Base-by-base conservation (phyloP, 2,888 invertebrate genomes). In the Oscheius sp. region DNA sequence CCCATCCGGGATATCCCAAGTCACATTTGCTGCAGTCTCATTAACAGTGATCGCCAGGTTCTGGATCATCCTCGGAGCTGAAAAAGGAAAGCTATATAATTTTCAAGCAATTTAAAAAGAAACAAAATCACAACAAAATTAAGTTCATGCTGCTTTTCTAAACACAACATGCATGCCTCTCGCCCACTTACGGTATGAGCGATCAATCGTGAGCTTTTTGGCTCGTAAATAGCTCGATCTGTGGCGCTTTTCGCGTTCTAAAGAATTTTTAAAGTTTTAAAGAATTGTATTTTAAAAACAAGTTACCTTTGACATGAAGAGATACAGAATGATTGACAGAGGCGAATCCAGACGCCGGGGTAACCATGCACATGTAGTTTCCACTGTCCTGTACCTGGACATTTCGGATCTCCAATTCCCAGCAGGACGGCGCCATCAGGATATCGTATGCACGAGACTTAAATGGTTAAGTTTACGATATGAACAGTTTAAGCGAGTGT, bases 11-110 rank as follows among this genome's bases (percentile, higher is more conserved):
- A 84, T 70, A 48, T 81, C 85, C 88, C 88, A 88, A 5, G 78
- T 81, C 1, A 88, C 74, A 13, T 76, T 70, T 2, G 86, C 87
- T 50, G 78, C 77, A 21, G 83, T 84, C 65, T 85, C 81, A 35
- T 81, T 84, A 29, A 84, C 75, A 42, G 71, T 77, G 3, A 88
- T 80, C 4, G 73, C 74, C n/a, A 88, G 78, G 62, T 89, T 88
- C 60, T 83, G 78, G 53, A 88, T 86, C 78, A 79, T 86, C 29
- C 85, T 79, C n/a, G 87, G 86, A 2, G 84, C 88, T 88, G 80
- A 65, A 83, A 82, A 51, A 47, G 21, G 21, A 21, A 21, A 21
- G 21, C 21, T 21, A 21, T 21, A 21, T 21, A 21, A 21, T 21
- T 21, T 21, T 21, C 21, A 21, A 21, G 21, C 21, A 21, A 21